Evolutionary conservation across 2,888 invertebrate species (phyloP).

Genomic region (Athetis lepigone): DNA sequence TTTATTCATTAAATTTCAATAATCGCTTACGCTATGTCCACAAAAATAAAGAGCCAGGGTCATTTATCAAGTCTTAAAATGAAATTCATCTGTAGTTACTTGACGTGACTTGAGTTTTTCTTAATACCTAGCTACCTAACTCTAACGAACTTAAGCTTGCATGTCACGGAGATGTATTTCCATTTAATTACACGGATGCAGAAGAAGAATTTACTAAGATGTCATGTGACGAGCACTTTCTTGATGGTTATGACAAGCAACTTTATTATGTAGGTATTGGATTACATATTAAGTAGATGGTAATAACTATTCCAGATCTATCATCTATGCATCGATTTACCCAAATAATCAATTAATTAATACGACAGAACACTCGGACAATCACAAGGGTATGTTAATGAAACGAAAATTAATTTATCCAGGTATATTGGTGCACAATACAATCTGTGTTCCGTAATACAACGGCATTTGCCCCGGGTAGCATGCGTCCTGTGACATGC

Average conservation of each 20-base stretch:
- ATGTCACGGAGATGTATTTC: slow-evolving; percentile 37
- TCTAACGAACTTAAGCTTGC: slow-evolving; percentile 23
- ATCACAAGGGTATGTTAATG: slow-evolving; percentile 67
- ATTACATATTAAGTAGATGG: not conserved
- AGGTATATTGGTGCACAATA: slow-evolving; percentile 75
- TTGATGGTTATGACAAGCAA: slow-evolving; percentile 22
- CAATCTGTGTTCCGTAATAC: slow-evolving; percentile 78
- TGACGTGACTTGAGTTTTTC: slow-evolving; percentile 7
- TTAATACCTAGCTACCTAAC: slow-evolving; percentile 1
- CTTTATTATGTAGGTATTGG: slow-evolving; percentile 3
- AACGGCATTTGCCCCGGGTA: slow-evolving; percentile 77
- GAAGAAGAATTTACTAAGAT: slow-evolving; percentile 7
- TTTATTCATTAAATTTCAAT: slow-evolving; percentile 24
- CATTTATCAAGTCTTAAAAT: slow-evolving; percentile 12
- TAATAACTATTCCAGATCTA: not conserved
- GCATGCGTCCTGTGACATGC: slow-evolving; percentile 86
- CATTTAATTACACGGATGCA: slow-evolving; percentile 47
- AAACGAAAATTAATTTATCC: slow-evolving; percentile 73
- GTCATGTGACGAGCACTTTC: slow-evolving; percentile 1
- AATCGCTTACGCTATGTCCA: slow-evolving; percentile 14
- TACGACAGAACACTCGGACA: slow-evolving; percentile 35
- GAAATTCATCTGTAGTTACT: slow-evolving; percentile 35
- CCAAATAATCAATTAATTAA: slow-evolving; percentile 47
- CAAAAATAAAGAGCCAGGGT: slow-evolving; percentile 12
- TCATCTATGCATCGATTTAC: slow-evolving; percentile 20